Percentiles rank a stretch among this genome's conserved stretches.
These are phyloP conservation scores for Vollenhovia emeryi DNA, from an alignment of 1,140 invertebrate genomes.

Conservation along the genomic window DNA sequence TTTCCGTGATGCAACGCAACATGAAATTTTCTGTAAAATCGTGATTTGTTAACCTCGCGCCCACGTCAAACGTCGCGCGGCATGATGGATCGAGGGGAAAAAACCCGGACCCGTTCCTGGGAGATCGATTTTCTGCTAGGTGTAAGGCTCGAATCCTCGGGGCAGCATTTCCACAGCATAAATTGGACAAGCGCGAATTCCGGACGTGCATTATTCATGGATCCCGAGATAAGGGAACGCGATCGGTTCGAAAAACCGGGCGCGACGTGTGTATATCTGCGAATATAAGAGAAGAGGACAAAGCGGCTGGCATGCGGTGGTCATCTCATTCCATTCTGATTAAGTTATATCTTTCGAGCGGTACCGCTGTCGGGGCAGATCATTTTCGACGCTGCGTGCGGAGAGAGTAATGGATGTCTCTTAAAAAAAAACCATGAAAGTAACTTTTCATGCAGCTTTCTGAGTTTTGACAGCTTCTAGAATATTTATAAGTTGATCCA, in stretches of 20 bases:
- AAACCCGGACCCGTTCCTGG: slow-evolving; percentile 16
- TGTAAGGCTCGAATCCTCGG: slow-evolving; percentile 42
- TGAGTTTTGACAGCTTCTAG: neutral
- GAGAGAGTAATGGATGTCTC: neutral
- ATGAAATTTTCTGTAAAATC: neutral
- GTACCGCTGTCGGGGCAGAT: neutral
- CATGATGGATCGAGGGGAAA: slow-evolving; percentile 63
- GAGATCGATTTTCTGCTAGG: slow-evolving; percentile 52
- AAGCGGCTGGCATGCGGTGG: neutral
- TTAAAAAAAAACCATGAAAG: slow-evolving; percentile 9
- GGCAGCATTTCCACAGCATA: slow-evolving; percentile 66
- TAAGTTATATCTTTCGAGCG: slow-evolving; percentile 26
- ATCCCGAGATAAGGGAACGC: slow-evolving; percentile 19
- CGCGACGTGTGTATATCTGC: slow-evolving; percentile 22
- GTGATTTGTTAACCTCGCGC: slow-evolving; percentile 57
- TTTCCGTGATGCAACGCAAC: neutral
- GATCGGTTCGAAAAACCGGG: slow-evolving; percentile 59
- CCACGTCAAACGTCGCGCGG: slow-evolving; percentile 47
- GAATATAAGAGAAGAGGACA: slow-evolving; percentile 24
- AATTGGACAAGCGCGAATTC: slow-evolving; percentile 74
- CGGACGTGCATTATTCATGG: slow-evolving; percentile 76
- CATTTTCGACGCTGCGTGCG: neutral
- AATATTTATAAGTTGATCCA: neutral
- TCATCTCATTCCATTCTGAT: slow-evolving; percentile 13
- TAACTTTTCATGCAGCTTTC: neutral